A percentile compares a stretch with the other conserved stretches of the same genome.
Conservation (phyloP, 2,888 invertebrate genomes). For the Cosmia trapezina region DNA sequence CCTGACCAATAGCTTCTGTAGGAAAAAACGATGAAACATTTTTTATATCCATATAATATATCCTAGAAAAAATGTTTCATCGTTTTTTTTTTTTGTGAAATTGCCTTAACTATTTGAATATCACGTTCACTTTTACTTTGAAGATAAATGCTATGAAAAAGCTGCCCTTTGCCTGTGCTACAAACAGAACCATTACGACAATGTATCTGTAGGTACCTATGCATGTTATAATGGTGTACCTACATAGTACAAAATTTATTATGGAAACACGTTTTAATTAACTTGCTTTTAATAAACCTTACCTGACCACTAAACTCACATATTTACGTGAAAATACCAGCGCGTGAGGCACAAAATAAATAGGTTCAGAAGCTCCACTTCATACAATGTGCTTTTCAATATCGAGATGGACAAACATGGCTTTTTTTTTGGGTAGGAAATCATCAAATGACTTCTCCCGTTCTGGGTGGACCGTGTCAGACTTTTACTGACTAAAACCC, state of each 20-base stretch:
- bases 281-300: constrained; percentile 47
- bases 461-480: no score
- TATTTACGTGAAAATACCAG: constrained; percentile 49
- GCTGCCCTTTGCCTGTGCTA: background rate
- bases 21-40: no score
- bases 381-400: background rate
- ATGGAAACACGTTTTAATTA: constrained; percentile 28
- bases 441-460: no score
- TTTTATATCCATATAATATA: no score
- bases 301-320: constrained; percentile 42
- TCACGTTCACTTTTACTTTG: background rate
- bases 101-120: constrained; percentile 15
- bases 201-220: background rate
- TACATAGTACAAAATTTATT: constrained; percentile 14
- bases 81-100: background rate
- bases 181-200: background rate
- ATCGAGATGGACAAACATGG: background rate
- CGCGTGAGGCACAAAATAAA: background rate
- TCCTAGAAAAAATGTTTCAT: background rate
- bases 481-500: no score
- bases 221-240: background rate
- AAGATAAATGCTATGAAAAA: background rate
- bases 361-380: constrained; percentile 13
- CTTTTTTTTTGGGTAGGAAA: no score
- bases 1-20: no score